A percentile compares a stretch with the other conserved stretches of the same genome.
These are phyloP conservation scores for Lithobius niger DNA, from an alignment of 1,140 invertebrate genomes.

Conservation along the genomic window DNA sequence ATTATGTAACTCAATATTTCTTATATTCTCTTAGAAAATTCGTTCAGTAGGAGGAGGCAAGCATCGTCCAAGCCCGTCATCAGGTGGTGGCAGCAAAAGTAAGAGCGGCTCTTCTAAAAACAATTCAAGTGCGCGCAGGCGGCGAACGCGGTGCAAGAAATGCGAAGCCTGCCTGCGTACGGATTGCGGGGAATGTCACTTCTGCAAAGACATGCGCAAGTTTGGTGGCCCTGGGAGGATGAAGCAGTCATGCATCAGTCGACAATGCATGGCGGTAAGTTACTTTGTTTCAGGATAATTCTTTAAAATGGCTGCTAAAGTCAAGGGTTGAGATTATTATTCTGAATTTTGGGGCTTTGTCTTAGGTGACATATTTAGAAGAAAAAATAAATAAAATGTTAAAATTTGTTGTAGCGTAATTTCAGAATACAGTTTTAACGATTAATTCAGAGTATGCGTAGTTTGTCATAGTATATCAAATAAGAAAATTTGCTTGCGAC, in stretches of 20 bases:
- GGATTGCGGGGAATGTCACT: conserved; percentile 86
- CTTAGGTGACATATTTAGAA: too few relatives aligned
- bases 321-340: background rate
- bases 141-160: conserved; percentile 62
- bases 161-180: conserved; percentile 82
- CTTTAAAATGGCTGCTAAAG: conserved; percentile 3
- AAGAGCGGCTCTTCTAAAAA: conserved; percentile 9
- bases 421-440: too few relatives aligned
- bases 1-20: background rate
- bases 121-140: conserved; percentile 27
- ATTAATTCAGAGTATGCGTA: too few relatives aligned
- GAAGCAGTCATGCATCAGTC: conserved; percentile 86
- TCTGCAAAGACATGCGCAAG: conserved; percentile 94
- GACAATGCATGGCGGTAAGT: conserved; percentile 59
- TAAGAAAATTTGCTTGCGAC: too few relatives aligned
- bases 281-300: conserved; percentile 10
- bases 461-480: too few relatives aligned
- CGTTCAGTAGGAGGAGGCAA: conserved; percentile 16
- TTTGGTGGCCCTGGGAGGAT: conserved; percentile 84
- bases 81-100: conserved; percentile 14
- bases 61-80: conserved; percentile 21
- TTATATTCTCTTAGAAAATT: conserved; percentile 12
- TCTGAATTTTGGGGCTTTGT: too few relatives aligned
- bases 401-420: background rate
- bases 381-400: background rate